Conservation (phyloP, 2,888 invertebrate species). For the Dicyrtoma fusca region DNA sequence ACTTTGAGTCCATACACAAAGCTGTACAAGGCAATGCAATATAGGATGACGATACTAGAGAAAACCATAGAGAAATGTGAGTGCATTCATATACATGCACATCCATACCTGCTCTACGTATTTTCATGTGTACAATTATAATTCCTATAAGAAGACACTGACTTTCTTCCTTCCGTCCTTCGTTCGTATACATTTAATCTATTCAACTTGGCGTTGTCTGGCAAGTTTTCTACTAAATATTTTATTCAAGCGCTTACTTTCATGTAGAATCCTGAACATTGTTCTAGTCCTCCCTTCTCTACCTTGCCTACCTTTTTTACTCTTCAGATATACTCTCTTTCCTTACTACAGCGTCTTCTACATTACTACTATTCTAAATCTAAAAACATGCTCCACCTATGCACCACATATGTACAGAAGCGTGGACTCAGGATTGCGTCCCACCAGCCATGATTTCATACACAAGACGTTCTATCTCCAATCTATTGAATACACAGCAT, state of each 20-base stretch:
- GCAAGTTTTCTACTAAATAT: constrained; percentile 36
- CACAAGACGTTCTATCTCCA: too few relatives aligned
- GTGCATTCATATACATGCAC: neutral
- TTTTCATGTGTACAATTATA: neutral
- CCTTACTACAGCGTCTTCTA: neutral
- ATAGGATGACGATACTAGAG: neutral
- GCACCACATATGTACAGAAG: too few relatives aligned
- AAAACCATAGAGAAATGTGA: neutral
- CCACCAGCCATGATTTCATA: too few relatives aligned
- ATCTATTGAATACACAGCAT: too few relatives aligned
- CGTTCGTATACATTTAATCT: constrained; percentile 11
- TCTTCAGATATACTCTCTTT: neutral
- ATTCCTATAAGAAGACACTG: neutral
- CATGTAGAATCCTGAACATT: constrained; percentile 19
- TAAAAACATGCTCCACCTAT: too few relatives aligned
- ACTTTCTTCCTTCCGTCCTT: neutral
- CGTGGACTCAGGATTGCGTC: too few relatives aligned
- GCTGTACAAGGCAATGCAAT: neutral
- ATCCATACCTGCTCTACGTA: neutral
- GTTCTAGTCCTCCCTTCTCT: constrained; percentile 13
- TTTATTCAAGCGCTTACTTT: constrained; percentile 32
- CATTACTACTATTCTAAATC: too few relatives aligned
- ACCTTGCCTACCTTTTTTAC: neutral
- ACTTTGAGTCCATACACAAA: too few relatives aligned
- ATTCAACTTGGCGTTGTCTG: constrained; percentile 23